These are phyloP conservation scores for Neodiprion virginianus DNA, from an alignment of 1,140 invertebrate genomes.

Conservation along the genomic window DNA sequence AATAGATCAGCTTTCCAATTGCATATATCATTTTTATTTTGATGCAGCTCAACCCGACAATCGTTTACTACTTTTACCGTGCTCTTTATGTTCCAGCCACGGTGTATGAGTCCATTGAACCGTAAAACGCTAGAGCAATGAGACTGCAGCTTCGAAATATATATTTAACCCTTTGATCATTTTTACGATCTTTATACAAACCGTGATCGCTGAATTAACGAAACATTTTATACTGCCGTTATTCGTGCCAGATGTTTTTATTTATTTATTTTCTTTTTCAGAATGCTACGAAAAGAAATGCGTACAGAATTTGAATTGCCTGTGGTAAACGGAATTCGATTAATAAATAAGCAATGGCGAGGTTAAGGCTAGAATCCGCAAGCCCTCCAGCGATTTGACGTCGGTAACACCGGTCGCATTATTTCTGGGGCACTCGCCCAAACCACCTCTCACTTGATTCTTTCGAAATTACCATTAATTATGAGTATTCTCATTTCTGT, in stretches of 20 bases:
- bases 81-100: not conserved
- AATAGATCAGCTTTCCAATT: not conserved
- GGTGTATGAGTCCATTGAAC: not conserved
- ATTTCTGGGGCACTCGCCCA: conserved; percentile 1
- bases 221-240: no score
- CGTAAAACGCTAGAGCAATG: not conserved
- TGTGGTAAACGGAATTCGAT: not conserved
- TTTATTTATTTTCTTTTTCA: no score
- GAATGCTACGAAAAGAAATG: no score
- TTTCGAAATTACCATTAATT: conserved; percentile 1
- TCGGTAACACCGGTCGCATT: no score
- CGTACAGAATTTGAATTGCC: no score
- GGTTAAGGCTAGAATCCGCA: not conserved
- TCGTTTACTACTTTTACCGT: not conserved
- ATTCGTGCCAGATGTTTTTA: no score
- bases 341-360: not conserved
- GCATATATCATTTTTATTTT: not conserved
- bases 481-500: not conserved
- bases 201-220: no score
- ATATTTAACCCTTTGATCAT: no score
- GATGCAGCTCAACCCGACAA: not conserved
- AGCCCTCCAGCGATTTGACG: not conserved
- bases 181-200: no score
- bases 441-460: conserved; percentile 1
- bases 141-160: no score